Percentiles rank a stretch among this genome's conserved stretches.
These are phyloP conservation scores for Pteromalus puparum DNA, from an alignment of 1,140 invertebrate species.

Conservation along the genomic window DNA sequence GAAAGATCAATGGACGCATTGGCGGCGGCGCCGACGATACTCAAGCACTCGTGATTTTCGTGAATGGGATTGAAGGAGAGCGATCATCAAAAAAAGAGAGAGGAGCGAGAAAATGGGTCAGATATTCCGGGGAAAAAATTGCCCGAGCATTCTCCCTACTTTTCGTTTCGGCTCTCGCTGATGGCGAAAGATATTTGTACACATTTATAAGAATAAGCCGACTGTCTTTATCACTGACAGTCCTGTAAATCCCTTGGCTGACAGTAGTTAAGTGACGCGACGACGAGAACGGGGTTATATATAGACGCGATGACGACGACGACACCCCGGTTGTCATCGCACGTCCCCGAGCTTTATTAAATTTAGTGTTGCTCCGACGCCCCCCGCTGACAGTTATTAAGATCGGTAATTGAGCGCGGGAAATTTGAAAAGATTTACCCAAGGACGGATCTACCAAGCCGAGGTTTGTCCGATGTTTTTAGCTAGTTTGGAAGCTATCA, in stretches of 20 bases:
- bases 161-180: not conserved
- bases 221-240: slow-evolving; percentile 33
- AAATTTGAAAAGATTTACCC: slow-evolving; percentile 29
- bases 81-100: not conserved
- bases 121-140: not conserved
- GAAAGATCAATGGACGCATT: not conserved
- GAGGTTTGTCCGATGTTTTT: not conserved
- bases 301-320: not conserved
- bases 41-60: not conserved
- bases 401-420: slow-evolving; percentile 22
- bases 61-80: not conserved
- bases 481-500: too few relatives aligned
- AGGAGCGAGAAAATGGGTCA: not conserved
- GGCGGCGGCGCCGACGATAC: not conserved
- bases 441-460: not conserved
- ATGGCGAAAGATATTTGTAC: not conserved
- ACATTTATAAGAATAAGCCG: slow-evolving; percentile 30
- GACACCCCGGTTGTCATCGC: not conserved
- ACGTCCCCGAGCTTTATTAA: slow-evolving; percentile 22
- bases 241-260: slow-evolving; percentile 10
- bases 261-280: slow-evolving; percentile 17
- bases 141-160: too few relatives aligned
- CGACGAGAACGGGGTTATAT: not conserved
- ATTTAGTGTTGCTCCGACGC: not conserved
- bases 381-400: slow-evolving; percentile 29